Conservation (phyloP, 2,888 invertebrate genomes). For the Aspidiotus rigidus region DNA sequence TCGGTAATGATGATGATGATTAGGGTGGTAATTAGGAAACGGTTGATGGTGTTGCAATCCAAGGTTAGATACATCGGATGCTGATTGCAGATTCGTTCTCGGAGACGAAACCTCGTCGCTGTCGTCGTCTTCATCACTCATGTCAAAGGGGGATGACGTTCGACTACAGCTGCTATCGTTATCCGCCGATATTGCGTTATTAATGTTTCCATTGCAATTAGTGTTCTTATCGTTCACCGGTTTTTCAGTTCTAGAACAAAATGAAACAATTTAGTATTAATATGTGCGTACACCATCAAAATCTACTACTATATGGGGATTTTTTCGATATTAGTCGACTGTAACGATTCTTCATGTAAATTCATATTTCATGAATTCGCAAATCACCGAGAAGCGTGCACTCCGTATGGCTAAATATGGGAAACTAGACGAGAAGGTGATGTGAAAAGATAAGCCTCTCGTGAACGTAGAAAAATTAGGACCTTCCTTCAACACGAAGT, state of each 20-base stretch:
- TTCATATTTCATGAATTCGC: too few relatives aligned
- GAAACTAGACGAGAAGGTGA: too few relatives aligned
- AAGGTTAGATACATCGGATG: slow-evolving; percentile 3
- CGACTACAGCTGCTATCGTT: slow-evolving; percentile 31
- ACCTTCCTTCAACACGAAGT: too few relatives aligned
- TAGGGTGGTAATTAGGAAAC: slow-evolving; percentile 7
- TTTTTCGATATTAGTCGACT: too few relatives aligned
- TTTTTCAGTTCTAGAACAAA: slow-evolving; percentile 22
- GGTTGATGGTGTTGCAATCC: slow-evolving; percentile 17
- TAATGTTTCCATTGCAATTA: slow-evolving; percentile 26
- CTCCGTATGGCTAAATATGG: too few relatives aligned
- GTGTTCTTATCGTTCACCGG: slow-evolving; percentile 21
- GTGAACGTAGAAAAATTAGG: too few relatives aligned
- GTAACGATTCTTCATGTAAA: too few relatives aligned
- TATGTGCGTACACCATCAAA: too few relatives aligned
- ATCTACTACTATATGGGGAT: too few relatives aligned
- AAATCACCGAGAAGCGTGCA: too few relatives aligned
- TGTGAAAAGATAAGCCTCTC: too few relatives aligned
- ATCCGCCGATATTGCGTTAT: slow-evolving; percentile 22
- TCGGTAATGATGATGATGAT: slow-evolving; percentile 13
- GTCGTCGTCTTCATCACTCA: slow-evolving; percentile 31
- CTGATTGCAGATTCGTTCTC: neutral
- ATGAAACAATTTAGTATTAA: neutral
- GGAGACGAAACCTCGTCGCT: slow-evolving; percentile 29
- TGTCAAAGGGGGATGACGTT: slow-evolving; percentile 30